These are phyloP conservation scores for Chaetodon trifasciatus DNA, from an alignment of 2,797 vertebrate genomes.

Conservation along the genomic window DNA sequence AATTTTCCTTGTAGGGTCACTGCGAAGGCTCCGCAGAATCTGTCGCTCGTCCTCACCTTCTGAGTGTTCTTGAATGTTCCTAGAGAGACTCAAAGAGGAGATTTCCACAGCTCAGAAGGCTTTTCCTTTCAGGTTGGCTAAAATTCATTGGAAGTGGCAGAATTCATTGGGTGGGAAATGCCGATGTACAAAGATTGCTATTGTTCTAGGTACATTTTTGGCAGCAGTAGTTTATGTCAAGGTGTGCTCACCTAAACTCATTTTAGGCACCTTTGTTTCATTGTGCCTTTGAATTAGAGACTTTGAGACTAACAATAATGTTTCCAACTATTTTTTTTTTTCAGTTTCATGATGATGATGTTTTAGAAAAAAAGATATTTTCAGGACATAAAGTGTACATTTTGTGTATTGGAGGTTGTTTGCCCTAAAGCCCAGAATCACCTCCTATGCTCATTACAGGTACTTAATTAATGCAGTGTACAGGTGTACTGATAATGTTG, in stretches of 20 bases:
- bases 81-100: constrained; percentile 49
- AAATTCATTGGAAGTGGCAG: constrained; percentile 40
- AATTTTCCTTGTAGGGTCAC: constrained; percentile 70
- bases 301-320: constrained; percentile 6
- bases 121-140: constrained; percentile 62
- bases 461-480: neutral
- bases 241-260: neutral
- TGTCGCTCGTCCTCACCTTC: constrained; percentile 17
- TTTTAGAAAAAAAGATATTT: neutral
- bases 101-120: constrained; percentile 42
- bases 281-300: neutral
- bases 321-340: neutral
- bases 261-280: neutral
- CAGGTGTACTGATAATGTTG: neutral
- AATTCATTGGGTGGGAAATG: constrained; percentile 50
- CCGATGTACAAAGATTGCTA: neutral
- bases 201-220: constrained; percentile 34
- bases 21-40: constrained; percentile 17
- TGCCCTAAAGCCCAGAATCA: neutral
- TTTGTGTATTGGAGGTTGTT: neutral
- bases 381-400: neutral
- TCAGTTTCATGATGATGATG: neutral
- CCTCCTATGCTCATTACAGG: neutral
- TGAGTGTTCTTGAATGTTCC: constrained; percentile 46
- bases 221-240: constrained; percentile 3